These are phyloP conservation scores for Ameiurus melas DNA, from an alignment of 2,113 vertebrate genomes.

Conservation along the genomic window DNA sequence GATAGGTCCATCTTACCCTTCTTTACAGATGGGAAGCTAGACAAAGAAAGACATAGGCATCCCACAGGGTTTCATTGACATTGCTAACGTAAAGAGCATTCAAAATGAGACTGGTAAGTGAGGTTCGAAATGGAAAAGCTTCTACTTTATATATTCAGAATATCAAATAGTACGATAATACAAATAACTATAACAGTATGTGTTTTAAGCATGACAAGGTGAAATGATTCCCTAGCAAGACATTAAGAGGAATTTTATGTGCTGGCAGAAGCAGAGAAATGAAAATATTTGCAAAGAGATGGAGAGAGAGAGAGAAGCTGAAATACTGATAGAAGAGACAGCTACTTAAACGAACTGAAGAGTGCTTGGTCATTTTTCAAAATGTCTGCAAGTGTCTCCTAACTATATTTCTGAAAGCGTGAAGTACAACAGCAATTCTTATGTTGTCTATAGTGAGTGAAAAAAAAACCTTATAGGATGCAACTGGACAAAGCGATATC, in stretches of 20 bases:
- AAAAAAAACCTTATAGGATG: not conserved
- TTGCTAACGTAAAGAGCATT: constrained; percentile 25
- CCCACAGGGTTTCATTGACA: constrained; percentile 42
- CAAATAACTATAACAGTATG: not conserved
- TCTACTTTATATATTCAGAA: constrained; percentile 37
- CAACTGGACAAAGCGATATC: not conserved
- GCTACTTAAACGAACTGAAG: not conserved
- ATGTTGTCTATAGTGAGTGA: not conserved
- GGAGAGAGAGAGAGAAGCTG: not conserved
- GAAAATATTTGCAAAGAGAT: not conserved
- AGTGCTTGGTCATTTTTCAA: constrained; percentile 29
- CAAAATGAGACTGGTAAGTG: constrained; percentile 40
- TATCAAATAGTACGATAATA: not conserved
- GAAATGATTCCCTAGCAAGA: not conserved
- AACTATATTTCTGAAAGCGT: constrained; percentile 6
- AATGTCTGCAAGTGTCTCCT: constrained; percentile 10
- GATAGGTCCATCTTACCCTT: constrained; percentile 33
- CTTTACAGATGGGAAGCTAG: constrained; percentile 26
- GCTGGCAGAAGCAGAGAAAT: not conserved
- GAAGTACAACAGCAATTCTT: not conserved
- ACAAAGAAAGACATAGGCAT: constrained; percentile 23
- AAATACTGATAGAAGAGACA: constrained; percentile 12
- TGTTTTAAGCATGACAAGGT: not conserved
- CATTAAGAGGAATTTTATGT: not conserved
- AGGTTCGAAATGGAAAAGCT: constrained; percentile 36